A percentile compares a stretch with the other conserved stretches of the same genome.
These are phyloP conservation scores for Pseudolaguvia tuberculata DNA, from an alignment of 2,113 vertebrate species.

Conservation along the genomic window DNA sequence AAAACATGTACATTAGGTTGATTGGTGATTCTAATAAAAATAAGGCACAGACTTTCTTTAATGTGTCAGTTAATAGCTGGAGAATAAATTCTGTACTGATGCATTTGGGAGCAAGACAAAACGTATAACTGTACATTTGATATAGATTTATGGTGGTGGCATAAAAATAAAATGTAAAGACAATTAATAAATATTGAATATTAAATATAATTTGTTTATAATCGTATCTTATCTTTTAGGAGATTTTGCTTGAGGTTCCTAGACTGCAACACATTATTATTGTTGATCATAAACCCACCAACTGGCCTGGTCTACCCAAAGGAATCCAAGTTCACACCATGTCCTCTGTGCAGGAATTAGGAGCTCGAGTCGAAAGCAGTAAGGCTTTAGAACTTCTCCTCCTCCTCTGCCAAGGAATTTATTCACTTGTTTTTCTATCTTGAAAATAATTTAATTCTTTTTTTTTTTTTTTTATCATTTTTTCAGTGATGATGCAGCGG, in stretches of 20 bases:
- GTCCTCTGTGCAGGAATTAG: constrained; percentile 85
- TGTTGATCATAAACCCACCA: constrained; percentile 80
- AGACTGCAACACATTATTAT: constrained; percentile 85
- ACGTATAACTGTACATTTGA: too few relatives aligned
- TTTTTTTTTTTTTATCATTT: neutral
- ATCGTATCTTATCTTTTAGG: constrained; percentile 61
- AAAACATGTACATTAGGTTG: too few relatives aligned
- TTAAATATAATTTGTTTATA: too few relatives aligned
- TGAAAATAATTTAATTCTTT: neutral
- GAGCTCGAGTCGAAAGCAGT: constrained; percentile 75
- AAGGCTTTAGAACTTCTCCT: constrained; percentile 41
- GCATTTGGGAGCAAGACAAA: too few relatives aligned
- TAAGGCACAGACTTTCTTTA: too few relatives aligned
- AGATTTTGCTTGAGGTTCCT: constrained; percentile 83
- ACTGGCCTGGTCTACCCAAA: constrained; percentile 79
- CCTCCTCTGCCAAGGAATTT: too few relatives aligned
- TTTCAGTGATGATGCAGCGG: constrained; percentile 65
- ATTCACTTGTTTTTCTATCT: neutral
- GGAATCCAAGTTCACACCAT: constrained; percentile 86
- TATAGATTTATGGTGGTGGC: too few relatives aligned
- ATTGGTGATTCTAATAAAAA: too few relatives aligned
- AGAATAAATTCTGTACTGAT: too few relatives aligned
- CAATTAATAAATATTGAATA: too few relatives aligned
- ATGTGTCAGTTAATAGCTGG: too few relatives aligned
- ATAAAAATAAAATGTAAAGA: too few relatives aligned